Conservation (phyloP, 2,797 vertebrate genomes). For the Phalloptychus januarius region DNA sequence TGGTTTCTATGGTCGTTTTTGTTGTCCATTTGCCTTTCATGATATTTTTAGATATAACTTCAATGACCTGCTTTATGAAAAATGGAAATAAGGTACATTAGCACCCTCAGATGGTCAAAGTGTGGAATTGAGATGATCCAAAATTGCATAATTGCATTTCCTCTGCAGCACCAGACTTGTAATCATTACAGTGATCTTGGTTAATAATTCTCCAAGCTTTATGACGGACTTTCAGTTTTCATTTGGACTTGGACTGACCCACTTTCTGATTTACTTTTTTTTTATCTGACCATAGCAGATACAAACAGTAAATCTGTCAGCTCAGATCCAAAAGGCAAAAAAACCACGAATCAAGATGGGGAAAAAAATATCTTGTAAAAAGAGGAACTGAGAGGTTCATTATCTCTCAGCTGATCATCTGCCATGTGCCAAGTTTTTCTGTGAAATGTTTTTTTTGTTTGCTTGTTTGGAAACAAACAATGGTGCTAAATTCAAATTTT, state of each 20-base stretch:
- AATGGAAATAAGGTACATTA: constrained; percentile 1
- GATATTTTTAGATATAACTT: neutral
- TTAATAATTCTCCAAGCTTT: neutral
- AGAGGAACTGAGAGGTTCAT: neutral
- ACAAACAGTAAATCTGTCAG: neutral
- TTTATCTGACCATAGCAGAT: neutral
- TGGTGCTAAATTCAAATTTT: neutral
- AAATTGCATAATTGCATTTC: neutral
- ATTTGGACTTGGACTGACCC: neutral
- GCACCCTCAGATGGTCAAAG: constrained; percentile 30
- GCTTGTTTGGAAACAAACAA: too few species aligned
- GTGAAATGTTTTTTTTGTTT: neutral
- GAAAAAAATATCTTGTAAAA: neutral
- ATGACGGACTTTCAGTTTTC: neutral
- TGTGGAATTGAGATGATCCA: constrained; percentile 3
- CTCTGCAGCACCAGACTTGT: neutral
- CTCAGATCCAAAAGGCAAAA: neutral
- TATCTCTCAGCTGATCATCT: neutral
- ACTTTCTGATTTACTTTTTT: neutral
- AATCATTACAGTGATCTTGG: neutral
- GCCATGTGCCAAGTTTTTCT: neutral
- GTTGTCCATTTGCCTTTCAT: neutral
- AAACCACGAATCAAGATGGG: neutral
- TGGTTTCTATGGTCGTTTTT: neutral
- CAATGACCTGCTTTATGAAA: neutral